Evolutionary conservation across 2,888 invertebrate species (phyloP).

Genomic region (Scrobipalpa atriplicella): DNA sequence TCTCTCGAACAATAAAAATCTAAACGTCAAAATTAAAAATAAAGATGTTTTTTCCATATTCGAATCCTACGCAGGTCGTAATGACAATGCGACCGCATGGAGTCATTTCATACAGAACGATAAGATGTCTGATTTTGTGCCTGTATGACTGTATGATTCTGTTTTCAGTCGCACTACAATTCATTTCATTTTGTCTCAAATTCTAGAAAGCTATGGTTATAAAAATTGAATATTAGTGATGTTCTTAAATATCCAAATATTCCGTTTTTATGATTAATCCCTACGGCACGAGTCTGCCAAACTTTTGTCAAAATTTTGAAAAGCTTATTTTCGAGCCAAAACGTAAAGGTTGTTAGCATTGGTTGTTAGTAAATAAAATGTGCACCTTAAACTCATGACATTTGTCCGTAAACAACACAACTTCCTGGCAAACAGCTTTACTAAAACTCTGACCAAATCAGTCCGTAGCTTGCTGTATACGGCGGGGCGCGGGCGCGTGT

Average conservation of each 20-base stretch:
- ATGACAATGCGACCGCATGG: slow-evolving; percentile 44
- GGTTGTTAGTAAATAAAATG: no score
- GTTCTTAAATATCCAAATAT: no score
- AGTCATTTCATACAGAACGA: slow-evolving; percentile 5
- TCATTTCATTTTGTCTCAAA: not conserved
- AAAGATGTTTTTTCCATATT: slow-evolving; percentile 30
- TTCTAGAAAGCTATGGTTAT: no score
- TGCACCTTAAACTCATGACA: not conserved
- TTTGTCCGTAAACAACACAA: not conserved
- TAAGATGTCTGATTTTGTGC: not conserved
- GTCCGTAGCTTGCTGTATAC: not conserved
- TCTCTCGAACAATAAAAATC: slow-evolving; percentile 30
- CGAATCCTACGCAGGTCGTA: slow-evolving; percentile 32
- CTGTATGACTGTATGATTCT: not conserved
- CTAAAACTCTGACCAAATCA: slow-evolving; percentile 1
- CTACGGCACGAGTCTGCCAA: no score
- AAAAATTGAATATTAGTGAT: no score
- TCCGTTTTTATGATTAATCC: no score
- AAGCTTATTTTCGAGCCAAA: no score
- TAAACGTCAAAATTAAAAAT: slow-evolving; percentile 34
- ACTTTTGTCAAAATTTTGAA: no score
- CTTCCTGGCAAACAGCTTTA: not conserved
- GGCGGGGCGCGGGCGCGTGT: slow-evolving; percentile 44
- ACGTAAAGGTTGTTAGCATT: no score
- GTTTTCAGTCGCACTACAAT: not conserved